Evolutionary conservation across 2,113 vertebrate species (phyloP).

Genomic region (Vidua macroura): DNA sequence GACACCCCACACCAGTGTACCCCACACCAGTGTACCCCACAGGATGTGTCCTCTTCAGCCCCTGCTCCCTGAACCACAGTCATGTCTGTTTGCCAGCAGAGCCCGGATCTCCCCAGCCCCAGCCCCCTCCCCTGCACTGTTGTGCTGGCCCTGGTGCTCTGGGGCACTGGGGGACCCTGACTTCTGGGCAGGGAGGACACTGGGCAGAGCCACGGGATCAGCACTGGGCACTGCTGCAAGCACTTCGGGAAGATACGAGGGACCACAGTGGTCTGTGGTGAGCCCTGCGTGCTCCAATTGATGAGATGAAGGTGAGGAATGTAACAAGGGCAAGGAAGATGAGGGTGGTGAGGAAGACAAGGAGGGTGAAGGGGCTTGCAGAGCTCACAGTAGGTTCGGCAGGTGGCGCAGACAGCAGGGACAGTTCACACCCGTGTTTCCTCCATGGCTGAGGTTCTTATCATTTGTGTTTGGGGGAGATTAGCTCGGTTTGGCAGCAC

Average conservation of each 20-base stretch:
- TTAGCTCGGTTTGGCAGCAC: background rate
- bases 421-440: background rate
- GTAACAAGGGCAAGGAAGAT: background rate
- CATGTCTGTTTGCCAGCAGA: background rate
- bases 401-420: background rate
- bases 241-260: accelerated
- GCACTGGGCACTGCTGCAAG: accelerated
- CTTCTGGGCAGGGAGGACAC: background rate
- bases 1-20: accelerated
- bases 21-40: background rate
- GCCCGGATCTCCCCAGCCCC: accelerated
- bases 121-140: background rate
- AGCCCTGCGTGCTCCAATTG: background rate
- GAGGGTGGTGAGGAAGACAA: background rate
- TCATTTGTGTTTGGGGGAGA: slow-evolving; percentile 43
- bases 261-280: accelerated
- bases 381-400: background rate
- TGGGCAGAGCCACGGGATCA: background rate
- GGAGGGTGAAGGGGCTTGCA: background rate
- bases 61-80: accelerated
- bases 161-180: background rate
- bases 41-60: no score
- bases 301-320: background rate
- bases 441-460: background rate
- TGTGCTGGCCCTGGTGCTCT: background rate